These are phyloP conservation scores for Chromobotia macracanthus DNA, from an alignment of 2,797 vertebrate species.

Conservation along the genomic window DNA sequence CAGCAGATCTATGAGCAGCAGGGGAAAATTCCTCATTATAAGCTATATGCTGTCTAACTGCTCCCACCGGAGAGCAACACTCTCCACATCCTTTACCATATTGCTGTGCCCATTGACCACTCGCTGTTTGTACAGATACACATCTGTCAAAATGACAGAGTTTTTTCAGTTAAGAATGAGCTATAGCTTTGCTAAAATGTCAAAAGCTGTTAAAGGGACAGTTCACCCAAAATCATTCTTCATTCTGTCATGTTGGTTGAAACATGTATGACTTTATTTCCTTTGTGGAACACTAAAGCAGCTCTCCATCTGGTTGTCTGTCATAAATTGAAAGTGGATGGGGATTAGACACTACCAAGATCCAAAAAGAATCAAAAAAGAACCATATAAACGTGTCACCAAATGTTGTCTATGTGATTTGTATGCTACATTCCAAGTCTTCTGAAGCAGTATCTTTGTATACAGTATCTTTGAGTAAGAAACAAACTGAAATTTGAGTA, in stretches of 20 bases:
- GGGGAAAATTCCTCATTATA: constrained; percentile 60
- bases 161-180: too few relatives aligned
- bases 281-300: background rate
- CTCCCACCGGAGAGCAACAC: constrained; percentile 43
- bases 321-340: background rate
- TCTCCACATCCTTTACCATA: constrained; percentile 50
- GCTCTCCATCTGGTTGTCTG: background rate
- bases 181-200: too few relatives aligned
- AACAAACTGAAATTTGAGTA: background rate
- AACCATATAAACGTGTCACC: too few relatives aligned
- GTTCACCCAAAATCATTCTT: background rate
- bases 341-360: background rate
- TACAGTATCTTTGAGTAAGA: background rate
- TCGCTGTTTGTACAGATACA: background rate
- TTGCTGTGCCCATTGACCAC: constrained; percentile 40
- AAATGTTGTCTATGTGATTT: background rate
- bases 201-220: too few relatives aligned
- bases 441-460: too few relatives aligned
- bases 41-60: constrained; percentile 41
- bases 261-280: background rate
- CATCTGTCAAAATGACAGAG: background rate
- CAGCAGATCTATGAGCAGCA: constrained; percentile 59
- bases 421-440: background rate
- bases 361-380: background rate
- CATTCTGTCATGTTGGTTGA: background rate